phyloP scores from a whole-genome alignment of 64 coral and sea anemone species.

The Catalaphyllia jardinei region DNA sequence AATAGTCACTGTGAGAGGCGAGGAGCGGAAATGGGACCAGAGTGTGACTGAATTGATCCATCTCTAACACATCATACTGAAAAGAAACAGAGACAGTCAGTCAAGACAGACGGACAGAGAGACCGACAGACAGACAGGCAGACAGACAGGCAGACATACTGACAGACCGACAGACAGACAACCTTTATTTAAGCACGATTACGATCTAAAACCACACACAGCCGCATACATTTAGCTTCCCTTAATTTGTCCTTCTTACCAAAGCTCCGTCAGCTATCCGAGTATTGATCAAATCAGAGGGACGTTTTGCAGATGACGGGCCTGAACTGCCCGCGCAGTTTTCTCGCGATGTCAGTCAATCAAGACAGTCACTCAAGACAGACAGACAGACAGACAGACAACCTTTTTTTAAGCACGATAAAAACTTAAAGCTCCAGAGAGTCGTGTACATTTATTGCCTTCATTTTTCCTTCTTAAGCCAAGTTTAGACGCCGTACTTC shows the following conservation, averaged over 20 bases:
- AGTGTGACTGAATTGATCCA: constrained; percentile 74
- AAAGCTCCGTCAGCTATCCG: neutral
- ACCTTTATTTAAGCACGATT: too few species aligned
- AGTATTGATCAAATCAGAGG: constrained; percentile 25
- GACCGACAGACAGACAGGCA: neutral
- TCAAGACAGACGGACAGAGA: neutral
- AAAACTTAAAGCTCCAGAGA: too few species aligned
- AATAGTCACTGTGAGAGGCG: constrained; percentile 68
- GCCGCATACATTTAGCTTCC: too few species aligned
- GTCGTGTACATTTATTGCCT: too few species aligned
- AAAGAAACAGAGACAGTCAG: neutral
- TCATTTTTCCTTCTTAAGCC: neutral
- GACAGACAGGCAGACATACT: too few species aligned
- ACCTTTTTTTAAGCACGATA: too few species aligned
- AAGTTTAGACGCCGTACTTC: too few species aligned
- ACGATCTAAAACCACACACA: too few species aligned
- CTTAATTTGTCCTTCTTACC: neutral
- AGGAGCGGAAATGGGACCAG: constrained; percentile 83
- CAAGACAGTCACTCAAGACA: neutral
- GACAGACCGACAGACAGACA: too few species aligned
- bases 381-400: too few species aligned
- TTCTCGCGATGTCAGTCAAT: constrained; percentile 72
- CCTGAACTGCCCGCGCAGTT: constrained; percentile 97
- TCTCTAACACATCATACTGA: constrained; percentile 87
- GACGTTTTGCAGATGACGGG: constrained; percentile 53